Evolutionary conservation across 2,888 invertebrate genomes (phyloP), one percentile per base, ranked within the genome.

Genomic region (Nomada hirtipes): DNA sequence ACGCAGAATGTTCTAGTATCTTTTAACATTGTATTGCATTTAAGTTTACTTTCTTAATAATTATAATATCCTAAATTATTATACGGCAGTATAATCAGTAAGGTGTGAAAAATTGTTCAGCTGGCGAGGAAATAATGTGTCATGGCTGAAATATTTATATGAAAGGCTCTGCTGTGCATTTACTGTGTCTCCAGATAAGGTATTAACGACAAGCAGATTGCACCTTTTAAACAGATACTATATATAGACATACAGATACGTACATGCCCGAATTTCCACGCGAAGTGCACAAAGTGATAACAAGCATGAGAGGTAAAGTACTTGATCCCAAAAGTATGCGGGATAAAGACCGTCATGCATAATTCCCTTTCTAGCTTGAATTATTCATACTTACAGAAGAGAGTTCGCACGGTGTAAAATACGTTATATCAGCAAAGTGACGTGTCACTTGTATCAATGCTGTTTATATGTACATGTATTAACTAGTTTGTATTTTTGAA

Each of bases 251-350:
- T 29, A 29, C 7, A 29, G 7, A 36, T 36, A 36, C 7, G 7
- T 7, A 36, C 7, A 36, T 36, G 36, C 36, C 36, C 23, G 20
- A 47, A 57, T 15, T 57, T 15, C 15, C 10, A 4, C 47, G 63
- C 15, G 15, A 23, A 47, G 44, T 63, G 63, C 18, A 47, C 47
- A 18, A 64, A 47, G 23, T 47, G 63, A 10, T 18, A 26, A 47
- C 23, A 47, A 64, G 18, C 63, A 23, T 23, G 15, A 23, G 18
- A 47, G n/a, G 47, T 64, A 64, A 64, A 64, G 44, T 23, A 23
- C 44, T 47, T 63, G 44, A 47, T 47, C 44, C 63, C 9, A 15
- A 44, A 47, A 11, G 44, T 63, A 47, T 10, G 13, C 1, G 47
- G 47, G 63, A 64, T 64, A 64, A 64, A 47, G 47, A 23, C 10